These are phyloP conservation scores for Ips nitidus DNA, from an alignment of 1,140 invertebrate species.

Conservation along the genomic window DNA sequence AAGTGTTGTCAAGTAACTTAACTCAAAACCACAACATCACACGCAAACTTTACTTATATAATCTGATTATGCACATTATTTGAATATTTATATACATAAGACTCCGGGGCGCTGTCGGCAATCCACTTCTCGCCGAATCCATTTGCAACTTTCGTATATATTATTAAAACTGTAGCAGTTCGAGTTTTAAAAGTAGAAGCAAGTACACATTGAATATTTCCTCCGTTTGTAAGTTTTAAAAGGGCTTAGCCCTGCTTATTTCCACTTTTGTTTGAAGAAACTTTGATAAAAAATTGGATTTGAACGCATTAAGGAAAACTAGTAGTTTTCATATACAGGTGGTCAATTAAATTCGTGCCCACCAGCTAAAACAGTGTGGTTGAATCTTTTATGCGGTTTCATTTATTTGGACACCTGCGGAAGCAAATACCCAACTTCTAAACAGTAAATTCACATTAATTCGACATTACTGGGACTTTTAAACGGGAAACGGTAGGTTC, in stretches of 20 bases:
- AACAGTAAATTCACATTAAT: conserved; percentile 20
- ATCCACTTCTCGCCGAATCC: conserved; percentile 37
- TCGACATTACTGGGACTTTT: conserved; percentile 18
- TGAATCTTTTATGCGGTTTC: neutral
- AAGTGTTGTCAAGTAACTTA: conserved; percentile 44
- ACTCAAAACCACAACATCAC: conserved; percentile 49
- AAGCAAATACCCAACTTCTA: neutral
- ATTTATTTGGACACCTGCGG: conserved; percentile 14
- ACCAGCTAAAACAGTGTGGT: neutral
- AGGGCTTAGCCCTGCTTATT: neutral
- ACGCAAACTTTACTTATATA: conserved; percentile 48
- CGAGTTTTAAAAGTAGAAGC: neutral
- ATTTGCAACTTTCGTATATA: conserved; percentile 40
- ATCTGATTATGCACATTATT: conserved; percentile 48
- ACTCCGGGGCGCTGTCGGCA: conserved; percentile 17
- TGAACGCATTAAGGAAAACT: neutral
- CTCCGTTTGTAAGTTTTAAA: conserved; percentile 1
- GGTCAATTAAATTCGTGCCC: neutral
- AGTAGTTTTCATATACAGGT: neutral
- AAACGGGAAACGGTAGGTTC: conserved; percentile 9
- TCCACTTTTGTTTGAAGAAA: neutral
- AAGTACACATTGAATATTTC: neutral
- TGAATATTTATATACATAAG: conserved; percentile 50
- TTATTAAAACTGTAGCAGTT: conserved; percentile 11
- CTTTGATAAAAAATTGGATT: neutral